A percentile compares a stretch with the other conserved stretches of the same genome.
Evolutionary conservation across 30 jellyfish, hydroid and myxozoan genomes (phyloP).

Genomic region (Turritopsis rubra): DNA sequence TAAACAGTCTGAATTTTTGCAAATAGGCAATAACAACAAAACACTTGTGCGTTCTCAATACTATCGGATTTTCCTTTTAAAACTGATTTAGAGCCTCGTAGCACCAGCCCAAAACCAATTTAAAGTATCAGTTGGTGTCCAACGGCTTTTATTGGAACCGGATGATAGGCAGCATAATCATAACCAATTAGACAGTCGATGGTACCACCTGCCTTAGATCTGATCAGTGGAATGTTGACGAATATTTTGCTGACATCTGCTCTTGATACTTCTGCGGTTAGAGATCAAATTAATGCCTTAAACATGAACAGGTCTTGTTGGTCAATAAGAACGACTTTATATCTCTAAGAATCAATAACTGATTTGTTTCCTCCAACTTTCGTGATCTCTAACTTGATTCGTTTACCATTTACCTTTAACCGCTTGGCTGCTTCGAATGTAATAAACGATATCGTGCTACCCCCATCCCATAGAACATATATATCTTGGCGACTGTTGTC

Average conservation of each 20-base stretch:
- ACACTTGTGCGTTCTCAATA: constrained; percentile 54
- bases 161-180: constrained; percentile 52
- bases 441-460: constrained; percentile 7
- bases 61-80: background rate
- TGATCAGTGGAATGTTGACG: too few relatives aligned
- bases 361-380: constrained; percentile 55
- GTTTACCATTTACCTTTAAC: constrained; percentile 39
- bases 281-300: constrained; percentile 42
- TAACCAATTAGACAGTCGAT: constrained; percentile 52
- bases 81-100: constrained; percentile 44
- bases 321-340: constrained; percentile 8
- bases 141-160: constrained; percentile 44
- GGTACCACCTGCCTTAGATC: too few relatives aligned
- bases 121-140: constrained; percentile 47
- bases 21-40: constrained; percentile 34
- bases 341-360: constrained; percentile 30
- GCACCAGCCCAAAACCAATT: constrained; percentile 57
- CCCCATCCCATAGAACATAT: constrained; percentile 39
- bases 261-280: too few relatives aligned
- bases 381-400: constrained; percentile 28
- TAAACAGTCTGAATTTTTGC: constrained; percentile 45
- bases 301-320: constrained; percentile 26
- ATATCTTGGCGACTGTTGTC: background rate
- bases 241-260: too few relatives aligned
- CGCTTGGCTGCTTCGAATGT: constrained; percentile 26